Evolutionary conservation across 2,888 invertebrate genomes (phyloP).

Genomic region (Brenthis daphne): DNA sequence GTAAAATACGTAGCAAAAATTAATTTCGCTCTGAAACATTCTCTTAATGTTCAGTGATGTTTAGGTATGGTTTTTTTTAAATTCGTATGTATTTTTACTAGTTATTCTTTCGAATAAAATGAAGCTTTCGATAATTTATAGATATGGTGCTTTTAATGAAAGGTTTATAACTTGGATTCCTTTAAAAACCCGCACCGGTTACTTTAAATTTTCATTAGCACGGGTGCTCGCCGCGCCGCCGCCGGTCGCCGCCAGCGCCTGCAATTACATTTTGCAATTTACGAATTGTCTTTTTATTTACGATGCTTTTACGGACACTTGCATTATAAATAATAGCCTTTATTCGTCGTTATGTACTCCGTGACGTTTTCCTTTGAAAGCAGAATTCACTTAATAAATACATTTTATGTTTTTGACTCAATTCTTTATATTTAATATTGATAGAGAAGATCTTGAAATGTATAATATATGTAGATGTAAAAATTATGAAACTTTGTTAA

Average conservation of each 20-base stretch:
- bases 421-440: too few relatives aligned
- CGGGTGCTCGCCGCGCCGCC: constrained; percentile 44
- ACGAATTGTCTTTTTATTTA: constrained; percentile 70
- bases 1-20: too few relatives aligned
- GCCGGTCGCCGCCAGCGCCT: constrained; percentile 48
- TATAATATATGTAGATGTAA: too few relatives aligned
- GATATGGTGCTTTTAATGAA: neutral
- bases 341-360: constrained; percentile 3
- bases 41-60: too few relatives aligned
- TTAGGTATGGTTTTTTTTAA: too few relatives aligned
- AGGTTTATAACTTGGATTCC: constrained; percentile 39
- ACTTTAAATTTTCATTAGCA: constrained; percentile 79
- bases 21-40: too few relatives aligned
- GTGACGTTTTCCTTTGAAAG: neutral
- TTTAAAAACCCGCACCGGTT: constrained; percentile 56
- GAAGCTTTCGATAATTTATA: neutral
- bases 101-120: neutral
- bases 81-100: too few relatives aligned
- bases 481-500: too few relatives aligned
- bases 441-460: too few relatives aligned
- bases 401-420: too few relatives aligned
- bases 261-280: constrained; percentile 74
- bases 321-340: constrained; percentile 35
- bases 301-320: constrained; percentile 49
- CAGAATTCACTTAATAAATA: neutral